A percentile compares a stretch with the other conserved stretches of the same genome.
Evolutionary conservation across 1,140 invertebrate species (phyloP).

Genomic region (Atopsyche davidsoni): DNA sequence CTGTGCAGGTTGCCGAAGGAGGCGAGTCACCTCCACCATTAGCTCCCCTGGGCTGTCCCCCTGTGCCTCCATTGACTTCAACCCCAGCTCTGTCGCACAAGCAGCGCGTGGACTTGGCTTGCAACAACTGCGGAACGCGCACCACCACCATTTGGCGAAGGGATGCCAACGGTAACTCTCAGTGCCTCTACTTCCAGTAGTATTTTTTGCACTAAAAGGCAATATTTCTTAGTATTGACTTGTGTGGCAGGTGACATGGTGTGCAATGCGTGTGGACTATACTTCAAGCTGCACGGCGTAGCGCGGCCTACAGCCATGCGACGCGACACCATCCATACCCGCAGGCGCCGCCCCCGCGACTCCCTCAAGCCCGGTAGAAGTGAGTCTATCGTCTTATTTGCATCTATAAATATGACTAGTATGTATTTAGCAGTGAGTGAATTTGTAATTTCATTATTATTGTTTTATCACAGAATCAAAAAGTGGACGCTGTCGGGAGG

Average conservation of each 20-base stretch:
- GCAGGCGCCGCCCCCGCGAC: conserved; percentile 81
- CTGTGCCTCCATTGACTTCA: not conserved
- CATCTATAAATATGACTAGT: not conserved
- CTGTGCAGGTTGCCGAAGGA: conserved; percentile 8
- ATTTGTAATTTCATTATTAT: conserved; percentile 2
- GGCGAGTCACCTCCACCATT: conserved; percentile 1
- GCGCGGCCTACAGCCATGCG: conserved; percentile 90
- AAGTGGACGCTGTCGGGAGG: conserved; percentile 34
- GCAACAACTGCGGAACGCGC: conserved; percentile 79
- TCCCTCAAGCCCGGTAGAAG: conserved; percentile 47
- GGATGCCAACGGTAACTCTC: conserved; percentile 64
- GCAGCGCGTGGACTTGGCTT: conserved; percentile 63
- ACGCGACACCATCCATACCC: conserved; percentile 93
- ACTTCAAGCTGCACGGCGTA: conserved; percentile 88
- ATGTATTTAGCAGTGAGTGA: not conserved
- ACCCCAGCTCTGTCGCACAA: conserved; percentile 21
- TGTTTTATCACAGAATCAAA: conserved; percentile 24
- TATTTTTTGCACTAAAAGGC: not conserved
- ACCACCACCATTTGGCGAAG: conserved; percentile 90
- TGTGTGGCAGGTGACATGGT: conserved; percentile 65
- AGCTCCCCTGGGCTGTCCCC: conserved; percentile 2
- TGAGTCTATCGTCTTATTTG: conserved; percentile 13
- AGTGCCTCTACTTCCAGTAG: too few relatives aligned
- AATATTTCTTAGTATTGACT: not conserved
- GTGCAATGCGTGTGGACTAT: conserved; percentile 91